phyloP scores from a whole-genome alignment of 2,888 invertebrate genomes.

The Drosophila hawaiiensis region DNA sequence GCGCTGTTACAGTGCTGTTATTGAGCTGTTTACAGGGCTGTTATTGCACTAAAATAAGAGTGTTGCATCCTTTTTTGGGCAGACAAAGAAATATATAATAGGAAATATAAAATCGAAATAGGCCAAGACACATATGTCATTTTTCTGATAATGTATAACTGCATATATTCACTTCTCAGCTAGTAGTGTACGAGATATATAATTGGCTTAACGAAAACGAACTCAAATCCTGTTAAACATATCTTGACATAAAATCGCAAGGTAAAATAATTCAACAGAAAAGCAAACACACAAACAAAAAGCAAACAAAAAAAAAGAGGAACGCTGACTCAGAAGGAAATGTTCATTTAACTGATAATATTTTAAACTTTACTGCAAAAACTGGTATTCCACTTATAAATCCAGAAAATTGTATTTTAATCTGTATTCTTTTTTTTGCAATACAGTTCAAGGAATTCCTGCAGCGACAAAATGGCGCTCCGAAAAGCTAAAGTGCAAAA shows the following conservation, averaged over 20 bases:
- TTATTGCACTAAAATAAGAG: not conserved
- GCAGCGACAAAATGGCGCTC: not conserved
- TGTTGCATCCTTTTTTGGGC: slow-evolving; percentile 5
- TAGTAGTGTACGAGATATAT: not conserved
- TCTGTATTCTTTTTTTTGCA: not conserved
- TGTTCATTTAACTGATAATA: too few species aligned
- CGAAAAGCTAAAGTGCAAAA: not conserved
- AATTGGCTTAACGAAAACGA: not conserved
- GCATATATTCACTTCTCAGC: not conserved
- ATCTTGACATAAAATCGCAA: not conserved
- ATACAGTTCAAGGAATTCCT: not conserved
- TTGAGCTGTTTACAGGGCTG: too few species aligned
- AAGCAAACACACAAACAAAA: not conserved
- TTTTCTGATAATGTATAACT: not conserved
- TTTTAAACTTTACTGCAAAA: not conserved
- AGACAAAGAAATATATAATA: not conserved
- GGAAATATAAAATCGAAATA: not conserved
- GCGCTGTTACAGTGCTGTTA: too few species aligned
- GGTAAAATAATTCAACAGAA: not conserved
- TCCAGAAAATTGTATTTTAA: not conserved
- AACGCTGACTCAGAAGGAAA: too few species aligned
- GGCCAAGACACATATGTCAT: not conserved
- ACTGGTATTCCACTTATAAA: not conserved
- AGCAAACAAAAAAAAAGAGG: not conserved
- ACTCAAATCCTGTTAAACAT: not conserved